These are phyloP conservation scores for Marronus borbonicus DNA, from an alignment of 2,888 invertebrate species.

Conservation along the genomic window DNA sequence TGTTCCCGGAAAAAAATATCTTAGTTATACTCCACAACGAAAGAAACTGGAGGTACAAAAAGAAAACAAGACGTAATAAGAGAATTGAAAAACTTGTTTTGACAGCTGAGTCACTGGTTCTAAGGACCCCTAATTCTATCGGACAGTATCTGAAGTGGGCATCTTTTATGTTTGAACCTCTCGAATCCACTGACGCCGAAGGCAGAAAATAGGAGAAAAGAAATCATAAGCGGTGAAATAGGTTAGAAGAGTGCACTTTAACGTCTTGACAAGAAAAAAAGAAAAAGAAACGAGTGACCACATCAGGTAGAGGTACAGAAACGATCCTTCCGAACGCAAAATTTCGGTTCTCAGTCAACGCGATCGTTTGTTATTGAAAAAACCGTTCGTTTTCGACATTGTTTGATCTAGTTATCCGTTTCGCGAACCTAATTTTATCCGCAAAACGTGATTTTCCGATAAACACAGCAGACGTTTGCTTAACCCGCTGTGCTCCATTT, in stretches of 20 bases:
- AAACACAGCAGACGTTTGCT: too few relatives aligned
- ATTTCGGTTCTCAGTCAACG: too few relatives aligned
- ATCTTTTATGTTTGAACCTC: not conserved
- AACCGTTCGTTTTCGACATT: not conserved
- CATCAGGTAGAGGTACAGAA: too few relatives aligned
- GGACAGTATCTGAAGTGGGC: constrained; percentile 21
- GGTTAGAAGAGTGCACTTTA: not conserved
- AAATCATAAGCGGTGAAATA: not conserved
- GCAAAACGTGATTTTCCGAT: too few relatives aligned
- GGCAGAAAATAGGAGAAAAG: not conserved
- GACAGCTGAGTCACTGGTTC: constrained; percentile 28
- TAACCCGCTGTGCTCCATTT: too few relatives aligned
- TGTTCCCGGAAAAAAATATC: too few relatives aligned
- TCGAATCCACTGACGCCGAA: not conserved
- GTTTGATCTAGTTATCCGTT: too few relatives aligned
- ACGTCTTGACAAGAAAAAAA: not conserved
- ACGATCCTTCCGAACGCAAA: too few relatives aligned
- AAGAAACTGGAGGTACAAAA: not conserved
- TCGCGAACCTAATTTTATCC: too few relatives aligned
- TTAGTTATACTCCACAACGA: too few relatives aligned
- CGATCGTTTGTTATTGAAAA: too few relatives aligned
- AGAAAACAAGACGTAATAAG: not conserved
- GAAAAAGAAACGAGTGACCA: not conserved
- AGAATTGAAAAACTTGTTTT: constrained; percentile 10
- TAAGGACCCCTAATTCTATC: not conserved